phyloP scores from a whole-genome alignment of 2,888 invertebrate species.

The Fragum fragum region DNA sequence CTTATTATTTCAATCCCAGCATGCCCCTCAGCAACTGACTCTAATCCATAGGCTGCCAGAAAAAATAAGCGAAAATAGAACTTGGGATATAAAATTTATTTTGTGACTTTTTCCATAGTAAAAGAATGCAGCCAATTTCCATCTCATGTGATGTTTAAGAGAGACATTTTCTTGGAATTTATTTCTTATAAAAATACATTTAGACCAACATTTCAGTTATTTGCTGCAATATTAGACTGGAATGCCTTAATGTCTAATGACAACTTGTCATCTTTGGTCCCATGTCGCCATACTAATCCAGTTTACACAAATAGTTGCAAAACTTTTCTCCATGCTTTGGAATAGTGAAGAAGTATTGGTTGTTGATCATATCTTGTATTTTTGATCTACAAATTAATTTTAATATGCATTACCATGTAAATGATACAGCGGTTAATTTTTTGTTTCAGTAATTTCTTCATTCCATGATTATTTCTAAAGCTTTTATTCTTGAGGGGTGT shows the following conservation, averaged over 20 bases:
- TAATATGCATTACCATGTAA: too few relatives aligned
- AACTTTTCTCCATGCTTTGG: too few relatives aligned
- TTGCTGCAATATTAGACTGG: background rate
- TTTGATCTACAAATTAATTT: too few relatives aligned
- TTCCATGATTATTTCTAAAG: too few relatives aligned
- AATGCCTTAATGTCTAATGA: constrained; percentile 6
- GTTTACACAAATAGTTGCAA: background rate
- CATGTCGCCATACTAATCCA: constrained; percentile 1
- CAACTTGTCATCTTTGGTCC: constrained; percentile 6
- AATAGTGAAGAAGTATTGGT: too few relatives aligned
- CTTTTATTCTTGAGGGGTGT: too few relatives aligned
- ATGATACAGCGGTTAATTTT: too few relatives aligned
- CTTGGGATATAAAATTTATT: background rate
- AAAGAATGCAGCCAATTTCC: constrained; percentile 1
- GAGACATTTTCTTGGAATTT: background rate
- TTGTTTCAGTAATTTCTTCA: too few relatives aligned
- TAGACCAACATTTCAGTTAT: background rate
- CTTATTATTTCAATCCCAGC: constrained; percentile 3
- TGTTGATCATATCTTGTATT: too few relatives aligned
- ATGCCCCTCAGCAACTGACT: background rate
- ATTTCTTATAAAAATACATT: background rate
- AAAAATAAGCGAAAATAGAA: background rate
- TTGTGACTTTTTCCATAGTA: background rate
- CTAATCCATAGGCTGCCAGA: background rate
- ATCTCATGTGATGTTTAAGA: background rate